phyloP scores from a whole-genome alignment of 2,797 vertebrate species.

The Pelodytes ibericus region DNA sequence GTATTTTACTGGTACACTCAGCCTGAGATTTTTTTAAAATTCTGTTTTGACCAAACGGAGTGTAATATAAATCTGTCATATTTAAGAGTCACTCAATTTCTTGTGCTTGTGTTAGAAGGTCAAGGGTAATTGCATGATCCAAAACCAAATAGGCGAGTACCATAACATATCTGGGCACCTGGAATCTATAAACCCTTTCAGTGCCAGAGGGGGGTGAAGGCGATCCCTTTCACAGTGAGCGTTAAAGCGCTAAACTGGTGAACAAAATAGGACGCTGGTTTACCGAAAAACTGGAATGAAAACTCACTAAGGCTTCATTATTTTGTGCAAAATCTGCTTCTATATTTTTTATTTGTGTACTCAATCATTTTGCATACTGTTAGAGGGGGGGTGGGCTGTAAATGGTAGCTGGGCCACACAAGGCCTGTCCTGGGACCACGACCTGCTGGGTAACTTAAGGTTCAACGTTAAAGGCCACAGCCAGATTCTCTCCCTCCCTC shows the following conservation, averaged over 20 bases:
- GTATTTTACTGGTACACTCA: background rate
- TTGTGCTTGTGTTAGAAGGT: background rate
- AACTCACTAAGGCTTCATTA: conserved; percentile 28
- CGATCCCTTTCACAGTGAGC: background rate
- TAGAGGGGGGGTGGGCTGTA: no score
- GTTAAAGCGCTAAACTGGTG: background rate
- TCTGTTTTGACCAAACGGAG: background rate
- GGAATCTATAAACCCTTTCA: background rate
- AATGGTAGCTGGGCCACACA: conserved; percentile 63
- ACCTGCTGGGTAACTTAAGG: conserved; percentile 64
- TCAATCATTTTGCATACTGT: conserved; percentile 61
- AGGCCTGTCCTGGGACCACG: conserved; percentile 75
- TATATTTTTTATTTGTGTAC: conserved; percentile 62
- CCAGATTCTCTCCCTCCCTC: conserved; percentile 68
- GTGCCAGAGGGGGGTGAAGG: background rate
- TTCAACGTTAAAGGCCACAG: conserved; percentile 30
- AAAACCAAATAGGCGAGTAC: no score
- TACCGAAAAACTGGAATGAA: conserved; percentile 78
- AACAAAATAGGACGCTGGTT: background rate
- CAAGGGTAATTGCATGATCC: background rate
- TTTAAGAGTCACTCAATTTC: background rate
- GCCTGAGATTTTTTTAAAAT: conserved; percentile 19
- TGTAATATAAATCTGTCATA: background rate
- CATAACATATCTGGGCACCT: background rate
- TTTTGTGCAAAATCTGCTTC: conserved; percentile 71